Evolutionary conservation across 2,888 invertebrate species (phyloP).

Genomic region (Temnothorax rugatulus): DNA sequence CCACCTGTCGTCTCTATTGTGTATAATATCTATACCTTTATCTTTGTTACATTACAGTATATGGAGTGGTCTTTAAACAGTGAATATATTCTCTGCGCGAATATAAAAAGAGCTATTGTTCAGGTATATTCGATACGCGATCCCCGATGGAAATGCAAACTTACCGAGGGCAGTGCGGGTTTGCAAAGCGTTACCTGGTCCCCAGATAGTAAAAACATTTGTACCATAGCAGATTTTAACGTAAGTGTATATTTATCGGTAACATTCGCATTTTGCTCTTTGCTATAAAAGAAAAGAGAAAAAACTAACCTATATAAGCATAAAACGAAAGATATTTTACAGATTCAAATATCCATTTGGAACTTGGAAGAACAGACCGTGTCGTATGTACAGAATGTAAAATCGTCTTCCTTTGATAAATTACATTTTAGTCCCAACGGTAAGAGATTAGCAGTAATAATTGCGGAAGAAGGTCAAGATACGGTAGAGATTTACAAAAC

Average conservation of each 20-base stretch:
- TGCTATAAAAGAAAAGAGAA: background rate
- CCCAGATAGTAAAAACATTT: slow-evolving; percentile 87
- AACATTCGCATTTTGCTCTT: background rate
- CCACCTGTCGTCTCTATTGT: background rate
- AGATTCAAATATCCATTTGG: slow-evolving; percentile 84
- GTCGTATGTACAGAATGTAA: slow-evolving; percentile 80
- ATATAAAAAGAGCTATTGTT: slow-evolving; percentile 79
- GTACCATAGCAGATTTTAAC: slow-evolving; percentile 87
- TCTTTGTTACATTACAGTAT: slow-evolving; percentile 71
- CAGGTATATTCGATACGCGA: slow-evolving; percentile 87
- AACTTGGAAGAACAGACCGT: slow-evolving; percentile 78
- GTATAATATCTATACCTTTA: background rate
- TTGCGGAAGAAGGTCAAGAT: slow-evolving; percentile 76
- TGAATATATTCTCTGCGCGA: slow-evolving; percentile 82
- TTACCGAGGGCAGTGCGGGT: slow-evolving; percentile 87
- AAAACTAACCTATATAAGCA: background rate
- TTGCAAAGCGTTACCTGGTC: slow-evolving; percentile 87
- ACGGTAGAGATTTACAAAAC: slow-evolving; percentile 82
- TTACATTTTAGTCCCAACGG: slow-evolving; percentile 79
- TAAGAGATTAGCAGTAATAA: slow-evolving; percentile 77
- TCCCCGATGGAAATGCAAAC: slow-evolving; percentile 88
- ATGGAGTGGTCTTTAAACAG: slow-evolving; percentile 85
- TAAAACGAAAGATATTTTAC: slow-evolving; percentile 53
- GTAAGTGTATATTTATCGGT: slow-evolving; percentile 77
- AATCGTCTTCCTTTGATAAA: slow-evolving; percentile 77